Conservation (phyloP, 2,113 vertebrate genomes). For the human region DNA sequence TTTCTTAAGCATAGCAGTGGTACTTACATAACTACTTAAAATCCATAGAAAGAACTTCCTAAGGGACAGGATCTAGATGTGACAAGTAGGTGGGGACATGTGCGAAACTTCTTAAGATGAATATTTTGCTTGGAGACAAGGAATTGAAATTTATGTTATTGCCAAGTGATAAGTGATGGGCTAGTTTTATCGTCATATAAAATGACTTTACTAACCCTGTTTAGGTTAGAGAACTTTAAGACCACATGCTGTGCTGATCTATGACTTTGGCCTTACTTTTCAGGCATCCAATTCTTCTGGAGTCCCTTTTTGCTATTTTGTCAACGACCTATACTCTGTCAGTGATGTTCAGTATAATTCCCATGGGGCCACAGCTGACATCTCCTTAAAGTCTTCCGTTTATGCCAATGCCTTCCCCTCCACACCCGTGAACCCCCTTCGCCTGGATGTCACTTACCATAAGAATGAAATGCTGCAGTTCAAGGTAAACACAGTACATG, state of each 20-base stretch:
- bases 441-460: constrained; percentile 85
- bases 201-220: not conserved
- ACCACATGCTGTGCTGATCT: not conserved
- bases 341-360: accelerated
- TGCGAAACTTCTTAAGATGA: not conserved
- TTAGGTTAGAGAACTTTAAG: not conserved
- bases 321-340: constrained; percentile 83
- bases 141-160: not conserved
- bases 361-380: constrained; percentile 76
- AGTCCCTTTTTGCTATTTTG: constrained; percentile 86
- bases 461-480: constrained; percentile 88
- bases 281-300: constrained; percentile 69
- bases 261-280: not conserved
- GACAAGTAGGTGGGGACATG: not conserved
- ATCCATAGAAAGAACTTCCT: not conserved
- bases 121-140: not conserved
- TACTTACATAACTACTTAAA: not conserved
- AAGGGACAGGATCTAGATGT: not conserved
- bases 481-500: constrained; percentile 82
- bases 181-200: not conserved
- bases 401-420: constrained; percentile 75
- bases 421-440: constrained; percentile 82
- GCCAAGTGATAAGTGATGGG: not conserved
- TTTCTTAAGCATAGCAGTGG: not conserved
- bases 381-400: constrained; percentile 79